Evolutionary conservation across 2,797 vertebrate species (phyloP).

Genomic region (Sebastes trivittatus): DNA sequence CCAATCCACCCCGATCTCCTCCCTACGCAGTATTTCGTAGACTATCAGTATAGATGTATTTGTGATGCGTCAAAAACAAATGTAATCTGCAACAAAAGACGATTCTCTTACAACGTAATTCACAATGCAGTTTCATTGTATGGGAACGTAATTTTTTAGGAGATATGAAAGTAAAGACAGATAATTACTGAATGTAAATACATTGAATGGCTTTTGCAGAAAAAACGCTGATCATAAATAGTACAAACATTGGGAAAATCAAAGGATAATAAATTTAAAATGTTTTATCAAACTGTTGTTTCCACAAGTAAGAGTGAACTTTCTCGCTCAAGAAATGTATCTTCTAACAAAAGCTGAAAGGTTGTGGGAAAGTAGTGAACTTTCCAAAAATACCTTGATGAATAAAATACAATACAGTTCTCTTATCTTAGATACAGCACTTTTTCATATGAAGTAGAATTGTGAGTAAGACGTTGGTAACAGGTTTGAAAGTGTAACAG

Average conservation of each 20-base stretch:
- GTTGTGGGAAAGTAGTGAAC: not conserved
- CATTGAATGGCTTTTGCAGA: not conserved
- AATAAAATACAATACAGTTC: not conserved
- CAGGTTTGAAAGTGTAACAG: not conserved
- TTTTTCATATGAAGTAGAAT: not conserved
- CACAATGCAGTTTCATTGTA: not conserved
- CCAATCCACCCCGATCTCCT: too few species aligned
- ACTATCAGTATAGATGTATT: too few species aligned
- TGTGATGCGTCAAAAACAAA: too few species aligned
- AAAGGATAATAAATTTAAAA: not conserved
- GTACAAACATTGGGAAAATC: not conserved
- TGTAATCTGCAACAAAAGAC: too few species aligned
- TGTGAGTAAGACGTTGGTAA: constrained; percentile 10
- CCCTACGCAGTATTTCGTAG: too few species aligned
- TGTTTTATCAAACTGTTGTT: not conserved
- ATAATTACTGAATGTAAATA: not conserved
- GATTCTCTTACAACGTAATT: not conserved
- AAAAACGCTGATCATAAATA: not conserved
- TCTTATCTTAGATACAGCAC: not conserved
- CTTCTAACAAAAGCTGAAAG: not conserved
- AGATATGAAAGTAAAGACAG: not conserved
- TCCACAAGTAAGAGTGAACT: not conserved
- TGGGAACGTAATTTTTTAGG: fast-evolving
- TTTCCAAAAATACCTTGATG: not conserved
- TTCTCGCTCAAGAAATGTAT: not conserved